phyloP scores from a whole-genome alignment of 2,888 invertebrate genomes.

The Luperina nickerlii region DNA sequence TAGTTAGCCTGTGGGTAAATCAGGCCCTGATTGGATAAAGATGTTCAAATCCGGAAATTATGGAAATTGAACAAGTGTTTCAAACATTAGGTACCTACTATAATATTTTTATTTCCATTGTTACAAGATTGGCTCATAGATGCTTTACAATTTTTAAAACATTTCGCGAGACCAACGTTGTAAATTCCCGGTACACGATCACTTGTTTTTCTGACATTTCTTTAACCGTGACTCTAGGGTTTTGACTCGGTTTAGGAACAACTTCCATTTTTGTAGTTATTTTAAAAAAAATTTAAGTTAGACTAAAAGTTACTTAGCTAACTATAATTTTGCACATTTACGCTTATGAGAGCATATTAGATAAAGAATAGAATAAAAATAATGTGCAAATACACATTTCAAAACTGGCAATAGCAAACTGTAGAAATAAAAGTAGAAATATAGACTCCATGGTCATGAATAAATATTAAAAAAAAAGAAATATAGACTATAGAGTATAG shows the following conservation, averaged over 20 bases:
- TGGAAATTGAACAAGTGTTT: too few species aligned
- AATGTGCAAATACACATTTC: background rate
- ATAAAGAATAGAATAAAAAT: background rate
- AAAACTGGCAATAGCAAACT: constrained; percentile 3
- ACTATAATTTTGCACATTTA: background rate
- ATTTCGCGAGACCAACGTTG: background rate
- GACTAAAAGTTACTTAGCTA: background rate
- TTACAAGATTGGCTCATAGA: background rate
- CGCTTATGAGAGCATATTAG: background rate
- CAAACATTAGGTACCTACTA: too few species aligned
- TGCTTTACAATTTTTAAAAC: background rate
- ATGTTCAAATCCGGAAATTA: too few species aligned
- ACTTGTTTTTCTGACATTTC: background rate
- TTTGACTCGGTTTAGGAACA: background rate
- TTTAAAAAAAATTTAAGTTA: background rate
- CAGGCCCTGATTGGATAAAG: too few species aligned
- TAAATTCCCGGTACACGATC: background rate
- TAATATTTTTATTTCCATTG: too few species aligned
- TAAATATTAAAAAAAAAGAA: too few species aligned
- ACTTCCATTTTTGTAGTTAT: background rate
- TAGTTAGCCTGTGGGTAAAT: too few species aligned
- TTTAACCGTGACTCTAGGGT: background rate
- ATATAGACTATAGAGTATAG: too few species aligned
- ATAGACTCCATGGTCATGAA: too few species aligned
- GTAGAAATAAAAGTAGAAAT: too few species aligned